Conservation (phyloP, 2,113 vertebrate species). For the Pollimyrus isidori region DNA sequence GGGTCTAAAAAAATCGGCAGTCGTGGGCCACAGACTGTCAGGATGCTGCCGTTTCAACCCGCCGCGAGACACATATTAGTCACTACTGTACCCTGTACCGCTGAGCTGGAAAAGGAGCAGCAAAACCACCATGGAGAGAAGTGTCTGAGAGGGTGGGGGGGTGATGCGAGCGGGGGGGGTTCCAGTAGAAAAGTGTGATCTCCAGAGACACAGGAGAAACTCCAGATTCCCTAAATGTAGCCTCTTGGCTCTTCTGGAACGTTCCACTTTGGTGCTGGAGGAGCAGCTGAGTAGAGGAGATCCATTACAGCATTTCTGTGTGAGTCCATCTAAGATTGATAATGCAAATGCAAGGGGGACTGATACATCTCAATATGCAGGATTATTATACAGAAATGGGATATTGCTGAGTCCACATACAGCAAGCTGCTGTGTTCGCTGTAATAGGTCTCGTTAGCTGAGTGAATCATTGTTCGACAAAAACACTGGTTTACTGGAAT, state of each 20-base stretch:
- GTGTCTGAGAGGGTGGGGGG: background rate
- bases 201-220: constrained; percentile 44
- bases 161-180: background rate
- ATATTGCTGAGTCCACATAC: background rate
- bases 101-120: background rate
- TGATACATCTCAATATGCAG: background rate
- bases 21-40: background rate
- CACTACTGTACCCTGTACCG: background rate
- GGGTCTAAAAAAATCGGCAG: background rate
- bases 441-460: background rate
- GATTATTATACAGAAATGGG: background rate
- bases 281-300: constrained; percentile 44
- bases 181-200: constrained; percentile 27
- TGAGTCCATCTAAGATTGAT: background rate
- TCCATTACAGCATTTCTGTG: constrained; percentile 39
- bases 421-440: background rate
- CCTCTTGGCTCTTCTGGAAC: constrained; percentile 34
- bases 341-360: background rate
- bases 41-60: background rate
- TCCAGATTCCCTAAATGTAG: constrained; percentile 28
- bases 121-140: background rate
- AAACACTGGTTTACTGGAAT: constrained; percentile 1
- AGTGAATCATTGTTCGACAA: background rate
- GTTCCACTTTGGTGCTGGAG: constrained; percentile 33
- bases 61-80: background rate